Evolutionary conservation across 2,888 invertebrate genomes (phyloP).

Genomic region (Scelioninae gen. 1): DNA sequence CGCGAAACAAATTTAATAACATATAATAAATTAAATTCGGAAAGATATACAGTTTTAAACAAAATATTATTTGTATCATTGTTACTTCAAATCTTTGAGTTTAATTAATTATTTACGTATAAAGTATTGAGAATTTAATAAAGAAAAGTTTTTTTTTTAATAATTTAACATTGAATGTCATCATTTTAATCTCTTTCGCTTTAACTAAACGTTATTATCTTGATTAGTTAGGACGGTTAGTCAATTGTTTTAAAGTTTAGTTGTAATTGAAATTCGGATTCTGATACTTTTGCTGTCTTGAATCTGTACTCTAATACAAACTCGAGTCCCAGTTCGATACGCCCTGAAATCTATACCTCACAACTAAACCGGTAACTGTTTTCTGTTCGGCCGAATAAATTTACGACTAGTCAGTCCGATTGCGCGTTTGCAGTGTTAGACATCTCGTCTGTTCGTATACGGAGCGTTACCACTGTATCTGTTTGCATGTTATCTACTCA

Average conservation of each 20-base stretch:
- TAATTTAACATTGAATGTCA: too few species aligned
- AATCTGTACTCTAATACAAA: conserved; percentile 53
- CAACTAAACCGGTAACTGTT: conserved; percentile 77
- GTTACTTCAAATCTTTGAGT: too few species aligned
- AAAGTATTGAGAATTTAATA: too few species aligned
- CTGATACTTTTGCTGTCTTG: conserved; percentile 62
- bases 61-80: too few species aligned
- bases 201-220: conserved; percentile 3
- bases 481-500: conserved; percentile 69
- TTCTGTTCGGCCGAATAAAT: conserved; percentile 82
- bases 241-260: conserved; percentile 50
- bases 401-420: conserved; percentile 75
- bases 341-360: conserved; percentile 69
- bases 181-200: too few species aligned
- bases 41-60: too few species aligned
- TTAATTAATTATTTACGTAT: too few species aligned
- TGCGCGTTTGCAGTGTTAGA: conserved; percentile 65
- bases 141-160: too few species aligned
- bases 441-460: conserved; percentile 80
- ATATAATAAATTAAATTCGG: too few species aligned
- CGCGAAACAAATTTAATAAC: too few species aligned
- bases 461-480: conserved; percentile 78
- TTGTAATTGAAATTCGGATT: conserved; percentile 62
- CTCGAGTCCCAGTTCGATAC: conserved; percentile 55
- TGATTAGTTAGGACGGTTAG: conserved; percentile 31